Conservation (phyloP, 2,113 vertebrate genomes). For the Lichenostomus cassidix region DNA sequence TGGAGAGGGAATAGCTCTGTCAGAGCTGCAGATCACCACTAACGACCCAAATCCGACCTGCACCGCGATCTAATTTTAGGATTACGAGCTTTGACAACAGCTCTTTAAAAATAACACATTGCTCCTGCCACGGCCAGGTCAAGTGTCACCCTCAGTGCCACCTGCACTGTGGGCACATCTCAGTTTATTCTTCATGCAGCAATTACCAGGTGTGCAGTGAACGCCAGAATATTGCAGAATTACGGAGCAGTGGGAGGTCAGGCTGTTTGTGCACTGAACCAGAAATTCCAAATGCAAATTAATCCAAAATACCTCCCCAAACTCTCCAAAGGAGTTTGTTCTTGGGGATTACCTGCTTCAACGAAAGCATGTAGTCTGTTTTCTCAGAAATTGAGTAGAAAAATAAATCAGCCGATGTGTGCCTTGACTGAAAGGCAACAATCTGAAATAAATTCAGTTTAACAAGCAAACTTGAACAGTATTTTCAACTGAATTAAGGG, state of each 20-base stretch:
- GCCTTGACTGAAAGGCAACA: background rate
- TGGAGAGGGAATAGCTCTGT: background rate
- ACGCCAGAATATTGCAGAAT: background rate
- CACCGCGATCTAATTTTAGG: conserved; percentile 25
- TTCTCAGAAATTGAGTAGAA: background rate
- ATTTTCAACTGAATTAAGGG: background rate
- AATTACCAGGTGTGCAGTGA: background rate
- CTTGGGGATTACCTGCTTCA: conserved; percentile 1
- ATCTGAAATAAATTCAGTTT: background rate
- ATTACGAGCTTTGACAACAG: conserved; percentile 25
- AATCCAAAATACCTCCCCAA: conserved; percentile 8
- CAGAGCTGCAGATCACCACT: background rate
- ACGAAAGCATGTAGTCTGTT: background rate
- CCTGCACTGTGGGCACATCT: background rate
- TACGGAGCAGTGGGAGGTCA: background rate
- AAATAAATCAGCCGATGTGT: background rate
- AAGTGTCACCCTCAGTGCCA: background rate
- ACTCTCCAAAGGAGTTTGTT: background rate
- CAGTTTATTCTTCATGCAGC: background rate
- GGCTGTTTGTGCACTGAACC: background rate
- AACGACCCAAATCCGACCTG: background rate
- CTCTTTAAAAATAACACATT: conserved; percentile 50
- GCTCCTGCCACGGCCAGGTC: background rate
- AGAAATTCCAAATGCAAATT: conserved; percentile 38
- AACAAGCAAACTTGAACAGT: background rate